Percentiles rank a stretch among this genome's conserved stretches.
Conservation (phyloP, 2,888 invertebrate species). For the Heteropelma amictum region DNA sequence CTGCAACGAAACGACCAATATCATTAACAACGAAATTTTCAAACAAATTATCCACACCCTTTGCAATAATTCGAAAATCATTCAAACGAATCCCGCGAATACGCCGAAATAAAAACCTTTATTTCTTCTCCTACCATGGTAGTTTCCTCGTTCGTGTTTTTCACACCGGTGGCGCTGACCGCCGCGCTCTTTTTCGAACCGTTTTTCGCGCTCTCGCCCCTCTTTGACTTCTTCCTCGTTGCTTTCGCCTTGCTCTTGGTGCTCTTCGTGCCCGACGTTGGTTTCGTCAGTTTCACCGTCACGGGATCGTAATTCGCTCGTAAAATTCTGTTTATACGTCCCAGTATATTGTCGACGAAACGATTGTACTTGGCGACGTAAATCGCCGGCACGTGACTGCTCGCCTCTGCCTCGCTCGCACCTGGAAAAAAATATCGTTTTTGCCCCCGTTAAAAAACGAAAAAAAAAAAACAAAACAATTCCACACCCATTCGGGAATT, state of each 20-base stretch:
- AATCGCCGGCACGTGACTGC: constrained; percentile 81
- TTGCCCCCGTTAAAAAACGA: no score
- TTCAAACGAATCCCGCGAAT: no score
- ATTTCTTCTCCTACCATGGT: no score
- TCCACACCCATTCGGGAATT: no score
- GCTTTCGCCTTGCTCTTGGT: constrained; percentile 78
- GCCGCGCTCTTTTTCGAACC: constrained; percentile 67
- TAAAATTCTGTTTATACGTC: constrained; percentile 89
- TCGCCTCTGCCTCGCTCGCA: constrained; percentile 74
- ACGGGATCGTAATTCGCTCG: constrained; percentile 91
- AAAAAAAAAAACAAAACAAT: no score
- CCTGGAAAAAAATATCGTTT: constrained; percentile 75
- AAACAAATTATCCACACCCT: no score
- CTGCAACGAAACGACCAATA: no score
- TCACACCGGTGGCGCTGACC: no score
- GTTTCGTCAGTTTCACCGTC: constrained; percentile 84
- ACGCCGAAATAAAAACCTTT: no score
- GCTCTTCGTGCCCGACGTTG: constrained; percentile 80
- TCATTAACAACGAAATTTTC: no score
- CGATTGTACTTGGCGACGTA: constrained; percentile 91
- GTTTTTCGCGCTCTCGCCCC: constrained; percentile 71
- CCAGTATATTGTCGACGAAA: constrained; percentile 90
- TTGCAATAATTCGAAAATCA: no score
- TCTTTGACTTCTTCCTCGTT: constrained; percentile 67
- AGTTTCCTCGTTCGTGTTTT: no score